phyloP scores from a whole-genome alignment of 2,113 vertebrate species.

The Triplophysa tibetana region DNA sequence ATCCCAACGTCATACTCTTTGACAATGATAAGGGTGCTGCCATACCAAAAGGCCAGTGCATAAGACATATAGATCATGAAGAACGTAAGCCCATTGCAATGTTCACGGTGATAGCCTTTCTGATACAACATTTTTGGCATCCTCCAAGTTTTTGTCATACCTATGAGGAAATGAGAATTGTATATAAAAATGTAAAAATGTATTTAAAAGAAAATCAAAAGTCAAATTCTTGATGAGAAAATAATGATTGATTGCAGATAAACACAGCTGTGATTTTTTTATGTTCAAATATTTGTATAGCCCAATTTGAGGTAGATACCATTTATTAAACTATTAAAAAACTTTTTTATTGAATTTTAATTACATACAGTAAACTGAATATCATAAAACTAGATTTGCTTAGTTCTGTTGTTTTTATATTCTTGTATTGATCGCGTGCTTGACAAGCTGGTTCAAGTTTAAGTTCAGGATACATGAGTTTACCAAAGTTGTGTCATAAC shows the following conservation, averaged over 20 bases:
- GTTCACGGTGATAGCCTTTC: slow-evolving; percentile 85
- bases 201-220: background rate
- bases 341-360: no score
- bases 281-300: no score
- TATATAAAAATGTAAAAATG: background rate
- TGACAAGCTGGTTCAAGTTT: no score
- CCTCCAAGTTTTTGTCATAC: slow-evolving; percentile 87
- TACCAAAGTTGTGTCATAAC: no score
- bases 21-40: slow-evolving; percentile 81
- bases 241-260: no score
- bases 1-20: slow-evolving; percentile 81
- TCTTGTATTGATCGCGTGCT: no score
- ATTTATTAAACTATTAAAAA: no score
- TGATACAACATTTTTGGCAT: slow-evolving; percentile 86
- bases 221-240: background rate
- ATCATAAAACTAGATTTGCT: no score
- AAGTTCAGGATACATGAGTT: no score
- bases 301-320: no score
- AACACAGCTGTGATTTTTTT: background rate
- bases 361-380: no score
- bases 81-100: slow-evolving; percentile 87
- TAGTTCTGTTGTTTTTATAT: no score
- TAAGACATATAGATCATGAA: slow-evolving; percentile 90
- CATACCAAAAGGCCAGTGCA: slow-evolving; percentile 95
- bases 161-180: slow-evolving; percentile 66